Base-by-base conservation (phyloP, 2,888 invertebrate genomes). In the Dromius quadrimaculatus region DNA sequence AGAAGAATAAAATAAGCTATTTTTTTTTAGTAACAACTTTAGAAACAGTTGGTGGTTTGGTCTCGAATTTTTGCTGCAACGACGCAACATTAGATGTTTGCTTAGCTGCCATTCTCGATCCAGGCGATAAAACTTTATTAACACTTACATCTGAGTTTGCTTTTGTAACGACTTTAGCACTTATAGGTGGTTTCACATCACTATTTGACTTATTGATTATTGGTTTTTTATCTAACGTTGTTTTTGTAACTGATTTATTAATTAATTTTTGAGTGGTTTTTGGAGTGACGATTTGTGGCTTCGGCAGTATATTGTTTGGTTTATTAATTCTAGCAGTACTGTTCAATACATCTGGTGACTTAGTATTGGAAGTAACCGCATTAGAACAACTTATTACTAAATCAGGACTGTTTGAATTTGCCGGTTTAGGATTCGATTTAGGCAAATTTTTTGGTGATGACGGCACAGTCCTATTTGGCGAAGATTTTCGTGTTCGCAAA, bases 61-160 rank as follows among this genome's bases (percentile, higher is more conserved):
- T 88, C 82, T 93, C 92, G 79, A 92, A 93, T 80, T 91, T 92
- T 77, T 92, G 92, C 77, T 93, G 92, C 75, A 93, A 83, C 71
- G 90, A 89, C 23, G 92, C 92, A 65, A 92, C 91, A 79, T 89
- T 91, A 15, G 91, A 91, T 41, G 84, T 83, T 78, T 88, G 88
- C 45, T 79, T 81, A 2, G 88, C 84, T 20, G 86, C 83, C 69
- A 85, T 75, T 77, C 85, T 86, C 41, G 84, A 82, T 63, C 83
- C 83, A 64, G 81, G 81, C 1, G 84, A 78, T 70, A 78, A 78
- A 54, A 74, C 76, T 74, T 75, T 77, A 38, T 41, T 74, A 38
- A 45, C 71, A 59, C 47, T 11, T 4, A 66, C 23, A 34, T 69
- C 69, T 9, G 69, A 69, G 11, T 61, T 69, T 5, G 47, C 64